phyloP scores from a whole-genome alignment of 2,113 vertebrate species.

The Oncorhynchus gorbuscha region DNA sequence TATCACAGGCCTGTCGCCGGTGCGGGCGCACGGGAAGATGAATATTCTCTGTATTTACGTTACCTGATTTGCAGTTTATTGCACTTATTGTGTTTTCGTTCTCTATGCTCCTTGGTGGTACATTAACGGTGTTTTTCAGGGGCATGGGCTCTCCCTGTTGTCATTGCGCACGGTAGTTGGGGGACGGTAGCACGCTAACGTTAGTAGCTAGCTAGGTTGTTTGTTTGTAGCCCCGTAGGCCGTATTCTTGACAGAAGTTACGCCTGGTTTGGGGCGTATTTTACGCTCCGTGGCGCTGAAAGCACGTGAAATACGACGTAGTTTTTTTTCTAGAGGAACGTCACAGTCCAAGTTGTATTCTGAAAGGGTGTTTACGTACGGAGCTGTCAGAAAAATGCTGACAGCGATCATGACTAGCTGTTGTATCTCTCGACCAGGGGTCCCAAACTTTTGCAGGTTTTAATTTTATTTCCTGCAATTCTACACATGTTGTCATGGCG shows the following conservation, averaged over 20 bases:
- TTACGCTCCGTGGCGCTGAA: conserved; percentile 48
- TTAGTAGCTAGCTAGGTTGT: conserved; percentile 62
- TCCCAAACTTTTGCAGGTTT: too few species aligned
- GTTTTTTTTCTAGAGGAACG: conserved; percentile 54
- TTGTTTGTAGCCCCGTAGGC: conserved; percentile 74
- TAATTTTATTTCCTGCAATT: too few species aligned
- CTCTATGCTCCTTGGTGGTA: not conserved
- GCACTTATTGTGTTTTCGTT: not conserved
- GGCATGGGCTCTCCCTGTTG: conserved; percentile 29
- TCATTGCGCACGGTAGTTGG: conserved; percentile 55
- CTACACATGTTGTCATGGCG: too few species aligned
- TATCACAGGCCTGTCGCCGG: conserved; percentile 63
- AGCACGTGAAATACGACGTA: conserved; percentile 43
- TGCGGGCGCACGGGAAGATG: conserved; percentile 37
- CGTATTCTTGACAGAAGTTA: conserved; percentile 72
- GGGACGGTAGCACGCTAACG: conserved; percentile 49
- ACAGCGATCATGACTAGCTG: conserved; percentile 40
- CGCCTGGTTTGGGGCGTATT: conserved; percentile 53
- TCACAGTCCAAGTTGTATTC: conserved; percentile 46
- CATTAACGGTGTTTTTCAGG: conserved; percentile 5
- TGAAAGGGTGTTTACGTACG: conserved; percentile 54
- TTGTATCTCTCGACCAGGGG: not conserved
- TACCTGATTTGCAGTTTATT: not conserved
- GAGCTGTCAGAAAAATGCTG: conserved; percentile 53
- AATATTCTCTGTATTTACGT: conserved; percentile 1